These are phyloP conservation scores for Pristiophorus japonicus DNA, from an alignment of 2,113 vertebrate species.

Conservation along the genomic window DNA sequence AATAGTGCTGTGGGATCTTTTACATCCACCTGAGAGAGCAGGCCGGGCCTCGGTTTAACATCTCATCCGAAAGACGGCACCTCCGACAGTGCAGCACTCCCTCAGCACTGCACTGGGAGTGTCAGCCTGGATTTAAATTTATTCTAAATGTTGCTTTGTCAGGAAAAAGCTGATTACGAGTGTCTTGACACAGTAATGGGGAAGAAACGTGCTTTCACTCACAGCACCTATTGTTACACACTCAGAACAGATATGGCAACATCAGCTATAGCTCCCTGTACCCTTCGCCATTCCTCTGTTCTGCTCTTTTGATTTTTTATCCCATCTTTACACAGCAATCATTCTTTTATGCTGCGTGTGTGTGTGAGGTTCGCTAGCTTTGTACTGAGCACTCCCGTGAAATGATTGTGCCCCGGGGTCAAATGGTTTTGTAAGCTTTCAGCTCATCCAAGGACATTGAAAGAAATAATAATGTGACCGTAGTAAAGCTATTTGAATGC, in stretches of 20 bases:
- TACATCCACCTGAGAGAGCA: too few species aligned
- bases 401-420: neutral
- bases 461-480: neutral
- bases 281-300: neutral
- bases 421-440: neutral
- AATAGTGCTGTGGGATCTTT: too few species aligned
- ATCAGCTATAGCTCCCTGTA: neutral
- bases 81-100: too few species aligned
- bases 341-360: neutral
- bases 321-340: neutral
- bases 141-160: too few species aligned
- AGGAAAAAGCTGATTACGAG: too few species aligned
- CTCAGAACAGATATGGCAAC: neutral
- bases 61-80: too few species aligned
- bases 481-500: neutral
- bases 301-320: neutral
- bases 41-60: too few species aligned
- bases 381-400: neutral
- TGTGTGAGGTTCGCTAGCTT: neutral
- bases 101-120: too few species aligned
- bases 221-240: neutral
- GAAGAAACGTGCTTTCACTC: neutral
- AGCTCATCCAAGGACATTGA: neutral
- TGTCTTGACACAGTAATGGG: neutral
- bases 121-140: too few species aligned